A percentile compares a stretch with the other conserved stretches of the same genome.
These are phyloP conservation scores for Dasysyrphus tricinctus DNA, from an alignment of 2,888 invertebrate species.

Conservation along the genomic window DNA sequence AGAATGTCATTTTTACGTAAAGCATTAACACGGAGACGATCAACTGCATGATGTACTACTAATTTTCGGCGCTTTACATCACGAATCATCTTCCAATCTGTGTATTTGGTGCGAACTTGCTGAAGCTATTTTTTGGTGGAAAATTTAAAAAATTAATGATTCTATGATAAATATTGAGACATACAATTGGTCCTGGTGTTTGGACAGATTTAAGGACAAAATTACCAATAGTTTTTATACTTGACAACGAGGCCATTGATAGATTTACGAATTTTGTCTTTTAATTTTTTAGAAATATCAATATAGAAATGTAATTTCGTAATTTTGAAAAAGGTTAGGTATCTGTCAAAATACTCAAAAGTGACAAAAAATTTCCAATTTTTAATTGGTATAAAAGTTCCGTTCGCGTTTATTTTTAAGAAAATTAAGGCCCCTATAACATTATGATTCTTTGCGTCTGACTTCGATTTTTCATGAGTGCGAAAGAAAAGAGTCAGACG, in stretches of 20 bases:
- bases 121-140: constrained; percentile 85
- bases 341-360: neutral
- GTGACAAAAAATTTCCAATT: constrained; percentile 14
- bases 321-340: constrained; percentile 38
- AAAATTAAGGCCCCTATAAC: no score
- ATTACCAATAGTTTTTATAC: constrained; percentile 73
- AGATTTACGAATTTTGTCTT: constrained; percentile 10
- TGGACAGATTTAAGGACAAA: constrained; percentile 79
- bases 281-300: constrained; percentile 2
- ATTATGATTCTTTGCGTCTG: neutral
- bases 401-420: neutral
- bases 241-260: constrained; percentile 79
- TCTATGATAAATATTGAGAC: constrained; percentile 41
- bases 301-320: constrained; percentile 47
- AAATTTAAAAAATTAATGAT: neutral
- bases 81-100: constrained; percentile 92
- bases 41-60: constrained; percentile 89
- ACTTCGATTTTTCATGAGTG: no score
- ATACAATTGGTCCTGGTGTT: constrained; percentile 80
- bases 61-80: constrained; percentile 93
- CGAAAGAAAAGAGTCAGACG: no score
- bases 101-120: constrained; percentile 90
- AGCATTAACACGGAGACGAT: constrained; percentile 91
- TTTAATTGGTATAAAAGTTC: constrained; percentile 42
- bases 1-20: constrained; percentile 93